phyloP scores from a whole-genome alignment of 2,113 vertebrate species.

The Philantomba maxwellii region DNA sequence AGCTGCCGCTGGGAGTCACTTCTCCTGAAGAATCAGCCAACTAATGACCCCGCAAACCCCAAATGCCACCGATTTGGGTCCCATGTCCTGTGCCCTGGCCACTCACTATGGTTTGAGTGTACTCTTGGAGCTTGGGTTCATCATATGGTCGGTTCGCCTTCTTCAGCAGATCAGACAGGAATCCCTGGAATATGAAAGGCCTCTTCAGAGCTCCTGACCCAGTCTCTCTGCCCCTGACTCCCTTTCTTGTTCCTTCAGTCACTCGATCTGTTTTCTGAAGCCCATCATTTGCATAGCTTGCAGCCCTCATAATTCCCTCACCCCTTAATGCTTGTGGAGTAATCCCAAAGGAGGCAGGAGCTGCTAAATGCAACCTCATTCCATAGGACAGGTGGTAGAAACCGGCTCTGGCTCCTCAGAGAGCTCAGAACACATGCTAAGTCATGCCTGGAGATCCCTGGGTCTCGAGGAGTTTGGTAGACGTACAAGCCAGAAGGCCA shows the following conservation, averaged over 20 bases:
- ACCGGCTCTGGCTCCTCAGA: neutral
- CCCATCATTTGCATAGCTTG: neutral
- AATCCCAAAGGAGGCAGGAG: neutral
- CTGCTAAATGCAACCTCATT: neutral
- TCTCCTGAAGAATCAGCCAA: neutral
- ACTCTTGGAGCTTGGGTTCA: slow-evolving; percentile 93
- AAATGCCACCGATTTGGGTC: neutral
- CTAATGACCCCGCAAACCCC: neutral
- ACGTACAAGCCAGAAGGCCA: neutral
- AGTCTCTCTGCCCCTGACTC: neutral
- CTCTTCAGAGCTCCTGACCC: neutral
- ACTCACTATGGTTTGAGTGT: slow-evolving; percentile 96
- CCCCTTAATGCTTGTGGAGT: neutral
- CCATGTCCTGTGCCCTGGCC: neutral
- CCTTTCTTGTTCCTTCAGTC: neutral
- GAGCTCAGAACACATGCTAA: neutral
- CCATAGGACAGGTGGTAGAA: neutral
- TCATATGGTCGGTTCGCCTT: slow-evolving; percentile 94
- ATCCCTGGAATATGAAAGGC: slow-evolving; percentile 81
- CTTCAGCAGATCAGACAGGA: slow-evolving; percentile 94
- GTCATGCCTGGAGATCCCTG: neutral
- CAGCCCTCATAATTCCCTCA: no score
- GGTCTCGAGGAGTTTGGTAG: neutral
- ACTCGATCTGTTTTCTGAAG: neutral
- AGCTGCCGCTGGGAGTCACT: neutral